phyloP scores from a whole-genome alignment of 35 echinoderm and acorn worm genomes.

The Antedon bifida region DNA sequence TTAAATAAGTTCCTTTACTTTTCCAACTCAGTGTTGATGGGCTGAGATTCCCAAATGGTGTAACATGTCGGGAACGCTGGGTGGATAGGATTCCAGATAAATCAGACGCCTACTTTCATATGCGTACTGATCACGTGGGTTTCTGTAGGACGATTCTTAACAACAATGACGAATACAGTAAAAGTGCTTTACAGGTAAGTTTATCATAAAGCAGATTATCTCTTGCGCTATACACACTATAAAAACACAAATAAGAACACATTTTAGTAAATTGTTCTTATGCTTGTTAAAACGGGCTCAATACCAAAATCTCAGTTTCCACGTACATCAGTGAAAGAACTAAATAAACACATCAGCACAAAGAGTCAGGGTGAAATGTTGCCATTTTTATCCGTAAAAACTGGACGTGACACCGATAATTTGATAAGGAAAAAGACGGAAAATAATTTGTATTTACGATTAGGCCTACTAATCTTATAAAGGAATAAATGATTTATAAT shows the following conservation, averaged over 20 bases:
- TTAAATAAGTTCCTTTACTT: too few relatives aligned
- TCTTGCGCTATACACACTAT: too few relatives aligned
- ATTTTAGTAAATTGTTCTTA: not conserved
- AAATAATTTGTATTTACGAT: too few relatives aligned
- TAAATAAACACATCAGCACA: too few relatives aligned
- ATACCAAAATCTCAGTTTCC: too few relatives aligned
- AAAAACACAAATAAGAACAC: not conserved
- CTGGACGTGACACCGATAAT: too few relatives aligned
- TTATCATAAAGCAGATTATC: not conserved
- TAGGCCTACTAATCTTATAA: too few relatives aligned
- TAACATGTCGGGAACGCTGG: slow-evolving; percentile 66
- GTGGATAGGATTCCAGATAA: slow-evolving; percentile 1
- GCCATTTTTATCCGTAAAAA: too few relatives aligned
- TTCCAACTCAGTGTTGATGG: slow-evolving; percentile 28
- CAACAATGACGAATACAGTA: slow-evolving; percentile 27
- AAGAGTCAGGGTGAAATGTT: too few relatives aligned
- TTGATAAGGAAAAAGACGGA: too few relatives aligned
- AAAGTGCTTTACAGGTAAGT: slow-evolving; percentile 24
- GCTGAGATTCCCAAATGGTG: slow-evolving; percentile 52
- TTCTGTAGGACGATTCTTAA: slow-evolving; percentile 48
- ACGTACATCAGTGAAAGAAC: too few relatives aligned
- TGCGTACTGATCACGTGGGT: slow-evolving; percentile 47
- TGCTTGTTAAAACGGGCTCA: not conserved
- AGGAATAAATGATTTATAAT: too few relatives aligned
- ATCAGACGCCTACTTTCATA: slow-evolving; percentile 15